Evolutionary conservation across 2,113 vertebrate genomes (phyloP).

Genomic region (Platysternon megacephalum): DNA sequence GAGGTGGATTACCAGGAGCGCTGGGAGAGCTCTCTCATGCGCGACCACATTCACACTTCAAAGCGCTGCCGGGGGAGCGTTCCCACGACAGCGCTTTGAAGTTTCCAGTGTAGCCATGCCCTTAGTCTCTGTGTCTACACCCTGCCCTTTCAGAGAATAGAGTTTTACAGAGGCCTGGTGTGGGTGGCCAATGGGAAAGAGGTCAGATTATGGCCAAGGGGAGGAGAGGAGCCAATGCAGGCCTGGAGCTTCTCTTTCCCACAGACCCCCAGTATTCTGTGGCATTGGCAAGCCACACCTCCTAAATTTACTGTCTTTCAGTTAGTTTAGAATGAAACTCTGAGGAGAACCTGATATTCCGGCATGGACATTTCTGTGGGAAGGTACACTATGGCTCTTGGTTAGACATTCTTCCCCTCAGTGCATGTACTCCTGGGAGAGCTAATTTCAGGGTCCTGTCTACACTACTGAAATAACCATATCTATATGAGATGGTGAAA

Average conservation of each 20-base stretch:
- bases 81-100: no score
- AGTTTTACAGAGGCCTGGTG: neutral
- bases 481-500: neutral
- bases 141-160: neutral
- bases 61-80: no score
- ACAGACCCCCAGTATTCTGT: neutral
- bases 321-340: neutral
- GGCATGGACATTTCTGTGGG: neutral
- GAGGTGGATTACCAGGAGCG: no score
- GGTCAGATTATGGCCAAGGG: neutral
- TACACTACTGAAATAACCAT: fast-evolving
- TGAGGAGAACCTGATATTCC: neutral
- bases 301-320: neutral
- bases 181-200: neutral
- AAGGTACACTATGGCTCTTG: neutral
- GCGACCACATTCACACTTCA: no score
- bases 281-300: neutral
- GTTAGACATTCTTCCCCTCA: neutral
- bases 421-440: neutral
- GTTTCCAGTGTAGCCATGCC: no score
- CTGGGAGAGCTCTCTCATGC: no score
- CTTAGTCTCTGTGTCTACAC: no score
- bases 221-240: neutral
- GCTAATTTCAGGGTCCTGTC: neutral
- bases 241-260: neutral